Percentiles rank a stretch among this genome's conserved stretches.
These are phyloP conservation scores for Tuberolachnus salignus DNA, from an alignment of 2,888 invertebrate species.

Conservation along the genomic window DNA sequence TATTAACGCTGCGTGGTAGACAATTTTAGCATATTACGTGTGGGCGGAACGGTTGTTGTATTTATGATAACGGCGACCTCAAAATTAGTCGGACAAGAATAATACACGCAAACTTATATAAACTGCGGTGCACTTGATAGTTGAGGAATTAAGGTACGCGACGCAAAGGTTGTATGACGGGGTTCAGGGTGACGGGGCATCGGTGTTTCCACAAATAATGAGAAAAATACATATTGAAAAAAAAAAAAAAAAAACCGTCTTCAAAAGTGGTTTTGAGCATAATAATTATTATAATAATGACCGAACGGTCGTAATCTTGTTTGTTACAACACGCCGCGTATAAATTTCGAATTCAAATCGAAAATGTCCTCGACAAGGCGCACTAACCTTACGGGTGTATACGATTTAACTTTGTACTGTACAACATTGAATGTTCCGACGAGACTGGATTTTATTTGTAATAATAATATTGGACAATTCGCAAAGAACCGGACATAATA, in stretches of 20 bases:
- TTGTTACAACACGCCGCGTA: conserved; percentile 33
- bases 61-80: conserved; percentile 43
- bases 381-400: conserved; percentile 44
- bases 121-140: background rate
- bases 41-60: conserved; percentile 49
- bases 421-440: conserved; percentile 12
- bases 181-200: conserved; percentile 44
- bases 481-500: conserved; percentile 18
- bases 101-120: background rate
- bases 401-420: conserved; percentile 14
- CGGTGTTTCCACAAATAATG: conserved; percentile 47
- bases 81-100: conserved; percentile 34
- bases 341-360: conserved; percentile 36
- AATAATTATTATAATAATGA: conserved; percentile 44
- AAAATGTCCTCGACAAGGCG: conserved; percentile 53
- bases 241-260: conserved; percentile 25
- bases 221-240: conserved; percentile 15
- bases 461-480: conserved; percentile 19
- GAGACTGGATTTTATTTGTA: background rate
- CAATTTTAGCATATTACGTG: conserved; percentile 10
- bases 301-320: conserved; percentile 32
- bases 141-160: conserved; percentile 11
- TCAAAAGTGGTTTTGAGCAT: conserved; percentile 28
- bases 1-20: conserved; percentile 36
- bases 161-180: conserved; percentile 28